These are phyloP conservation scores for Celastrina argiolus DNA, from an alignment of 2,888 invertebrate genomes.

Conservation along the genomic window DNA sequence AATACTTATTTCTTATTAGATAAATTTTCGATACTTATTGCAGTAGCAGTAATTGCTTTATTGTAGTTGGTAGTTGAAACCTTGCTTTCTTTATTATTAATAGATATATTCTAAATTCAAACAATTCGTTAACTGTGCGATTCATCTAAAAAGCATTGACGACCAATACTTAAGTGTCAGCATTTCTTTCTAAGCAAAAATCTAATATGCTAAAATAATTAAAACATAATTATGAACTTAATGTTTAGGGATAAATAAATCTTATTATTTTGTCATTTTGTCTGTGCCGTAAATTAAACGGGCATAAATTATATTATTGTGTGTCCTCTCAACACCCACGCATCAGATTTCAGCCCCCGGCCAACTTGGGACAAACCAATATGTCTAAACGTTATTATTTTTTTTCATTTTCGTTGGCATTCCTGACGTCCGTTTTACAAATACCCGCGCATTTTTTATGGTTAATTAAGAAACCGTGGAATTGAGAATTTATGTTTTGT, in stretches of 20 bases:
- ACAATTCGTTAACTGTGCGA: too few species aligned
- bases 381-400: conserved; percentile 76
- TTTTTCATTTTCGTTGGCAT: conserved; percentile 49
- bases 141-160: too few species aligned
- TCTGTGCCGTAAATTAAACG: conserved; percentile 45
- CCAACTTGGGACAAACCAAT: conserved; percentile 76
- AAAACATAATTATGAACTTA: conserved; percentile 34
- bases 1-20: too few species aligned
- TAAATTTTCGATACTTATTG: too few species aligned
- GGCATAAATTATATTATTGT: conserved; percentile 47
- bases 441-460: conserved; percentile 11
- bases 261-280: conserved; percentile 53
- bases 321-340: conserved; percentile 67
- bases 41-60: too few species aligned
- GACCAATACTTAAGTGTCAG: too few species aligned
- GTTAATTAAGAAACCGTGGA: conserved; percentile 10
- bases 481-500: conserved; percentile 11
- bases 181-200: not conserved
- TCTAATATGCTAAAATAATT: conserved; percentile 30
- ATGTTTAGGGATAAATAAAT: conserved; percentile 51
- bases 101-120: too few species aligned
- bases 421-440: conserved; percentile 38
- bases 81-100: too few species aligned
- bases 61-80: too few species aligned
- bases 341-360: conserved; percentile 71